Evolutionary conservation across 2,888 invertebrate genomes (phyloP).

Genomic region (Parelbella ahira): DNA sequence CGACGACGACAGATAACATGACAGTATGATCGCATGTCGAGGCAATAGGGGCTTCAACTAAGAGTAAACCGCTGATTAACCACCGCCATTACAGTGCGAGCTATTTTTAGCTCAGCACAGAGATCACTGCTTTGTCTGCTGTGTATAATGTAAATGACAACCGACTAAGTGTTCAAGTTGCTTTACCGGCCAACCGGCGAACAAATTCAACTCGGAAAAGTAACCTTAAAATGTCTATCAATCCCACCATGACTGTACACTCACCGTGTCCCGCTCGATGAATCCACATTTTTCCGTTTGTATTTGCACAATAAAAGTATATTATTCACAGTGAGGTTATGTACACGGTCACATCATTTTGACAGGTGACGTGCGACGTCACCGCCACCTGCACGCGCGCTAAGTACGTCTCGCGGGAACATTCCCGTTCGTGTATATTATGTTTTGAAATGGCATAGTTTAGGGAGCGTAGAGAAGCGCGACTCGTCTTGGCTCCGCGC

Average conservation of each 20-base stretch:
- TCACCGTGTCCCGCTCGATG: constrained; percentile 55
- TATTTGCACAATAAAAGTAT: constrained; percentile 46
- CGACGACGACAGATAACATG: constrained; percentile 22
- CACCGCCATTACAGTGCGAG: constrained; percentile 58
- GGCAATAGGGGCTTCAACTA: constrained; percentile 52
- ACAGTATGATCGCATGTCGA: constrained; percentile 27
- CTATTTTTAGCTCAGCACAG: constrained; percentile 75
- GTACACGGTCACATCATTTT: constrained; percentile 65
- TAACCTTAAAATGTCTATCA: constrained; percentile 51
- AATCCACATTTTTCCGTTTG: constrained; percentile 57
- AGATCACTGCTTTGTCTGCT: constrained; percentile 77
- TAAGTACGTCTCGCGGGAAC: constrained; percentile 40
- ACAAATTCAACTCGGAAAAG: constrained; percentile 39
- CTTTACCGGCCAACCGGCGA: constrained; percentile 41
- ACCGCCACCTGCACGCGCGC: constrained; percentile 49
- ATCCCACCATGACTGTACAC: constrained; percentile 40
- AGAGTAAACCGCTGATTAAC: constrained; percentile 72
- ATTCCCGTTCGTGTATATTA: constrained; percentile 44
- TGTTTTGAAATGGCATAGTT: constrained; percentile 59
- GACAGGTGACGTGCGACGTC: constrained; percentile 65
- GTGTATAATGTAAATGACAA: constrained; percentile 62
- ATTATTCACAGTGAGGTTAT: constrained; percentile 56
- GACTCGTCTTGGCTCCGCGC: constrained; percentile 59
- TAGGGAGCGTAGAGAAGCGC: constrained; percentile 51
- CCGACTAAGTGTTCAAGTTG: constrained; percentile 38